phyloP scores from a whole-genome alignment of 1,140 invertebrate species.

The Chironomus striatipennis region DNA sequence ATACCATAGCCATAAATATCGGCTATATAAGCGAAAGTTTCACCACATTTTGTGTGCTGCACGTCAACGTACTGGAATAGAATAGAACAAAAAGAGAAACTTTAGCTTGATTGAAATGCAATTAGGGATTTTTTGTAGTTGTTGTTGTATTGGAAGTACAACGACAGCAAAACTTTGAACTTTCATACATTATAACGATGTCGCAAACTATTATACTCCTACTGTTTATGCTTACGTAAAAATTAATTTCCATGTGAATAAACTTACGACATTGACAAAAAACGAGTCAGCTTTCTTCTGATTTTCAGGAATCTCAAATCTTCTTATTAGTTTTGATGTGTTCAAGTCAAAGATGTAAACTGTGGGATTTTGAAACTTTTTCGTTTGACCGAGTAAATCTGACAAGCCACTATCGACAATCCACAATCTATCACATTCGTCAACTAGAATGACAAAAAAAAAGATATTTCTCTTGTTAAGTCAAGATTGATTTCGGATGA shows the following conservation, averaged over 20 bases:
- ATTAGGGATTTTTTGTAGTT: too few species aligned
- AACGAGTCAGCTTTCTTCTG: conserved; percentile 61
- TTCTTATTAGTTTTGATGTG: conserved; percentile 54
- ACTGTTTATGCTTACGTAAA: too few species aligned
- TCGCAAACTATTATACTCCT: too few species aligned
- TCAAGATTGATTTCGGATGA: too few species aligned
- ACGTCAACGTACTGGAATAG: conserved; percentile 51
- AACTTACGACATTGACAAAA: conserved; percentile 58
- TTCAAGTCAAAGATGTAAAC: conserved; percentile 63
- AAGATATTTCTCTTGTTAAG: too few species aligned
- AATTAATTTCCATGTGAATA: neutral
- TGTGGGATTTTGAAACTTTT: conserved; percentile 52
- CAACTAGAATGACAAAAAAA: conserved; percentile 29
- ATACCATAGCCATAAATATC: conserved; percentile 64
- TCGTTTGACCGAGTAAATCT: conserved; percentile 51
- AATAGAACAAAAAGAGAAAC: neutral
- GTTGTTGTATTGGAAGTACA: too few species aligned
- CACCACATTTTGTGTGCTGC: conserved; percentile 53
- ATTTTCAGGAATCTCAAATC: conserved; percentile 52
- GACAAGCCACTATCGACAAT: conserved; percentile 51
- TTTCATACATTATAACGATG: too few species aligned
- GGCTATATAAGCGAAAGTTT: conserved; percentile 63
- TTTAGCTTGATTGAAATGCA: too few species aligned
- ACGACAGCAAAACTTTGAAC: too few species aligned
- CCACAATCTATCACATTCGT: conserved; percentile 55